Conservation (phyloP, 2,888 invertebrate species). For the Plagodis dolabraria region DNA sequence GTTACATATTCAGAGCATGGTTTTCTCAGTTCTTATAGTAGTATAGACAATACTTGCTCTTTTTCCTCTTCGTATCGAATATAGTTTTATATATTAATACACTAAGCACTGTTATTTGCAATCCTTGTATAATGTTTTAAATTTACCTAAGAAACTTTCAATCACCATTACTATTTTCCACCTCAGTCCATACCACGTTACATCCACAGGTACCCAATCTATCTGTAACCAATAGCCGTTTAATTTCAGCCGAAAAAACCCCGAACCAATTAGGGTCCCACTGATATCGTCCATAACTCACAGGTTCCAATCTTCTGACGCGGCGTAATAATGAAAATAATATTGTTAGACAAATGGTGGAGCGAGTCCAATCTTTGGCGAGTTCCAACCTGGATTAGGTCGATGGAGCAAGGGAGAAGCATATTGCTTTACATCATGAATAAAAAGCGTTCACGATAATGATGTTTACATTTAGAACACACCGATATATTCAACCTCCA, state of each 20-base stretch:
- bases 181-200: constrained; percentile 5
- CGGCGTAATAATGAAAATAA: constrained; percentile 50
- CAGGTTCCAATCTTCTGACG: constrained; percentile 23
- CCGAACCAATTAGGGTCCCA: constrained; percentile 25
- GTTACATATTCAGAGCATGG: too few species aligned
- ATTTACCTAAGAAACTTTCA: too few species aligned
- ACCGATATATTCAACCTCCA: too few species aligned
- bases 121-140: too few species aligned
- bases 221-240: constrained; percentile 30
- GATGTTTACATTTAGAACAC: too few species aligned
- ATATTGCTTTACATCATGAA: neutral
- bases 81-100: too few species aligned
- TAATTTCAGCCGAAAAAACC: constrained; percentile 28
- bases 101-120: too few species aligned
- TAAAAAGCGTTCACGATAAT: too few species aligned
- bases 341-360: constrained; percentile 50
- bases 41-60: too few species aligned
- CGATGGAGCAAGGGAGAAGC: constrained; percentile 14
- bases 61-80: too few species aligned
- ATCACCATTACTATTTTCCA: neutral
- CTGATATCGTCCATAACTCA: constrained; percentile 30
- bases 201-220: constrained; percentile 13
- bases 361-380: constrained; percentile 4
- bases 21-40: too few species aligned
- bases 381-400: constrained; percentile 50